A percentile compares a stretch with the other conserved stretches of the same genome.
phyloP scores from a whole-genome alignment of 2,797 vertebrate species.

The Enteromius unitaeniatus region DNA sequence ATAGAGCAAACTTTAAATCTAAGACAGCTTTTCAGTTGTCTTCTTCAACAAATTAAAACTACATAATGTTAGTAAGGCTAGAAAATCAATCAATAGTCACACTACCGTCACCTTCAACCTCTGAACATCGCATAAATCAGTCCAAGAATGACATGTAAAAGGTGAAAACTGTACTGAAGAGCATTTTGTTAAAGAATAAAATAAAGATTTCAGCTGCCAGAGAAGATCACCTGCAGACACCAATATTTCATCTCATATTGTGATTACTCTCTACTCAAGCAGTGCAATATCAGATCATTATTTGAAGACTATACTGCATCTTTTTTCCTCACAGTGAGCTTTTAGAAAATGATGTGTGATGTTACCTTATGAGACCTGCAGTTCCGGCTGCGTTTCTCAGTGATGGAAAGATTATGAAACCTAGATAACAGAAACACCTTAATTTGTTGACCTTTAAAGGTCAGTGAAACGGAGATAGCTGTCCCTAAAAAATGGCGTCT shows the following conservation, averaged over 20 bases:
- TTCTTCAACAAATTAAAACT: no score
- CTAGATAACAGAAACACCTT: slow-evolving; percentile 32
- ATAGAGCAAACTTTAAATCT: no score
- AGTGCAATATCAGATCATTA: background rate
- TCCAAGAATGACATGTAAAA: background rate
- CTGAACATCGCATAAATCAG: no score
- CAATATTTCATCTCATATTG: slow-evolving; percentile 12
- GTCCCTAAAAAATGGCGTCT: slow-evolving; percentile 23
- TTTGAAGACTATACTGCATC: background rate
- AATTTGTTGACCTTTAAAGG: slow-evolving; percentile 52
- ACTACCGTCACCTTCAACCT: no score
- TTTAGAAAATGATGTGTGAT: background rate
- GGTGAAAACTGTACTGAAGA: background rate
- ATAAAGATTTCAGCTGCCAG: background rate
- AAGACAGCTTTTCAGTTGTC: no score
- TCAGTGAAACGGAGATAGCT: slow-evolving; percentile 25
- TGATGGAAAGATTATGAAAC: slow-evolving; percentile 24
- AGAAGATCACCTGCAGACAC: slow-evolving; percentile 22
- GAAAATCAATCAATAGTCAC: no score
- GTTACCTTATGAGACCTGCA: background rate
- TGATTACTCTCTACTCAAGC: background rate
- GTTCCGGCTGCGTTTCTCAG: background rate
- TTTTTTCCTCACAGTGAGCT: background rate
- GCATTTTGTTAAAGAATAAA: background rate
- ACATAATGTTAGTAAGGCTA: no score